Evolutionary conservation across 2,113 vertebrate species (phyloP), one percentile per base, ranked within the genome.

Genomic region (Ictalurus punctatus): DNA sequence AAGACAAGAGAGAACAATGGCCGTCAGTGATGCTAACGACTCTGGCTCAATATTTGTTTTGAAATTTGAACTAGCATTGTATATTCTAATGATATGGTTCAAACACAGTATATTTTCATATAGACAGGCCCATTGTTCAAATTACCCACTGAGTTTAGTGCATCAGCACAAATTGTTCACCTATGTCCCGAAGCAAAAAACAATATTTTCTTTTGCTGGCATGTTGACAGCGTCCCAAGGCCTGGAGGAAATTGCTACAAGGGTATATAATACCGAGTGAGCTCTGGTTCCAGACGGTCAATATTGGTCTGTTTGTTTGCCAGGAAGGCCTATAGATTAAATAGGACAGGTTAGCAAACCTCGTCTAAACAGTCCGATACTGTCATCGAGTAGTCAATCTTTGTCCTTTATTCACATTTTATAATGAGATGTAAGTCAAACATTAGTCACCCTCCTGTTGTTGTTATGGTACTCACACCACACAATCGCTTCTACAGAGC

Each of bases 301-400:
- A 95, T 95, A 95, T 95, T 95, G 95, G 94, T 92, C 89, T 95
- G 89, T 91, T 92, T 89, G 84, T 92, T 94, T 95, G 95, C 93
- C 94, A 94, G 92, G 92, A 92, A 93, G 93, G 94, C 92, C 90
- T 94, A 95, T 93, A 95, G 93, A 95, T 91, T 91, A 93, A 92
- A 92, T 90, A 92, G 91, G 34, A 90, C 92, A 94, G 96, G 94
- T 94, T 93, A 93, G 92, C 92, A 85, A 92, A 93, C 58, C 84
- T 93, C 94, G 90, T 93, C 88, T 94, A 96, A 97, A 96, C 95
- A 96, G 87, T 86, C 87, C 84, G 92, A 91, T 91, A 90, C 88
- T 91, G 91, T 87, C 88, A 87, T 90, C 90, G 87, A 92, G 85
- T 89, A 91, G 85, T 93, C 93, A 89, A 92, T 93, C 88, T 93